Base-by-base conservation (phyloP, 64 coral and sea anemone species). In the Actinia equina region DNA sequence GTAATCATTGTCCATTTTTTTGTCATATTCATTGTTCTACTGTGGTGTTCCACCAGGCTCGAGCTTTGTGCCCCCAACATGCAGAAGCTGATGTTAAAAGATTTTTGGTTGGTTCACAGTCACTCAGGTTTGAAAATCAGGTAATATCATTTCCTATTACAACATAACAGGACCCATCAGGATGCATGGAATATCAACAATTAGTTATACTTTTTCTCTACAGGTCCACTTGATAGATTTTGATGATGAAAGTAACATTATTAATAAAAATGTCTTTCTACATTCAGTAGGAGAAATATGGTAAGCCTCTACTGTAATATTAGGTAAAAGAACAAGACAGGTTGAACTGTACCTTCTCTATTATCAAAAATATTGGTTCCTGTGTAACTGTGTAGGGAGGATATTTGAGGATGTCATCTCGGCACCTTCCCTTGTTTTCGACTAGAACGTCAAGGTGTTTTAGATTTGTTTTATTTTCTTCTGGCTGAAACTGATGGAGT, bases 241-340 rank as follows among this genome's bases (percentile, higher is more conserved):
- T 98, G 97, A 99, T 91, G 97, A 99, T 93, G 97, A 99, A 84
- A 99, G 93, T 77, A 92, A 95, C 86, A 86, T 99, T 57, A 95
- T 99, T 65, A 99, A 99, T 82, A 99, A 99, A 92, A 95, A 99
- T 93, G 93, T 99, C 22, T 99, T 99, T 82, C 58, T 93, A 37
- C 97, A 99, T 84, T 81, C 97, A 45, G 82, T 78, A 80, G 97
- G 97, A 62, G 97, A 99, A 90, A 95, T 99, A 83, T 99, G 97
- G 97, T 99, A 82, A 88, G 91, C 20, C 43, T 52, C 22, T 4
- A 49, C n/a, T n/a, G n/a, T n/a, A n/a, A n/a, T n/a, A n/a, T n/a
- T n/a, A n/a, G n/a, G n/a, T n/a, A n/a, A n/a, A n/a, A n/a, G n/a
- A n/a, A n/a, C n/a, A n/a, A n/a, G n/a, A n/a, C n/a, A n/a, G n/a